Base-by-base conservation (phyloP, 2,113 vertebrate species). In the Notechis scutatus region DNA sequence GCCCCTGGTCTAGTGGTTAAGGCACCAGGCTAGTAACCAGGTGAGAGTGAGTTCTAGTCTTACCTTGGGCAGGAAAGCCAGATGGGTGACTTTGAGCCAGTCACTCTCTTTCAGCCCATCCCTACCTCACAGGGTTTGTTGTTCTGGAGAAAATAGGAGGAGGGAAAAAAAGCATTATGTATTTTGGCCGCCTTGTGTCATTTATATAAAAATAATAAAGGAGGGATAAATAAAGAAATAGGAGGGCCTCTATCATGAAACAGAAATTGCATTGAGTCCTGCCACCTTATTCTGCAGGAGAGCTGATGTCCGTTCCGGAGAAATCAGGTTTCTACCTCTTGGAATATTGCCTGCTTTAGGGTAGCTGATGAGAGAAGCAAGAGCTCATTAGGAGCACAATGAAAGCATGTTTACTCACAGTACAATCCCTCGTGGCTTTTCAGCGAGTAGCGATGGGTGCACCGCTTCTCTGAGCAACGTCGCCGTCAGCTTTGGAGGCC, bases 381-480 rank as follows among this genome's bases (percentile, higher is more conserved):
- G 47, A n/a, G 23, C 69, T 85, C 90, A 52, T 89, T 64, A 54
- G 10, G 23, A 26, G 87, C 47, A 50, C 14, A 39, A n/a, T 50
- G n/a, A 54, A 87, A 90, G 88, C 91, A 26, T 92, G 56, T 92
- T 90, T 87, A 89, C 52, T 26, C 26, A 21, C 21, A 52, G 3
- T 52, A 2, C 18, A 7, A 15, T 87, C 88, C 93, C 81, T 5
- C 0, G 7, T 50, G 88, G 47, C 1, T 69, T 69, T 81, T 34
- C 9, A 21, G 29, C 47, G 4, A 24, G 87, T 92, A 54, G 81
- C 23, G 21, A 87, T 90, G 74, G 87, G 23, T 86, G 52, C 86
- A 3, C 3, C 12, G 1, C 20, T 6, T 45, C 52, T 12, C 39
- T 5, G 10, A n/a, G 69, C 52, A 21, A 2, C 0, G 0, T 18